A percentile compares a stretch with the other conserved stretches of the same genome.
Evolutionary conservation across 2,888 invertebrate species (phyloP).

Genomic region (Saturnia pavonia): DNA sequence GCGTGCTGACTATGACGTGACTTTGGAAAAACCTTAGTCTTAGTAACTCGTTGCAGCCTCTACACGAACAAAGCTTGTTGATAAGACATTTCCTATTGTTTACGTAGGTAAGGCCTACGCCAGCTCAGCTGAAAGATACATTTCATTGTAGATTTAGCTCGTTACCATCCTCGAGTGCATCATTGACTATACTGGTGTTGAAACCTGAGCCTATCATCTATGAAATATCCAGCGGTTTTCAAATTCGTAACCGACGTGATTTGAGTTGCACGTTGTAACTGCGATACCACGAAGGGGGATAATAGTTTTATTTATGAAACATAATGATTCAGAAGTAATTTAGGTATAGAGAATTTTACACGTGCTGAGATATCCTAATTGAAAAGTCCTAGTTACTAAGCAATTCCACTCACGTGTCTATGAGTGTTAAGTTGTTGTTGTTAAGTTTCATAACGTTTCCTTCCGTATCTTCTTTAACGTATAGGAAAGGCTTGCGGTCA

Average conservation of each 20-base stretch:
- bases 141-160: too few species aligned
- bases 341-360: neutral
- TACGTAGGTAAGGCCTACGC: too few species aligned
- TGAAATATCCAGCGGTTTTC: neutral
- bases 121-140: too few species aligned
- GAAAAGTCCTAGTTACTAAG: neutral
- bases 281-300: neutral
- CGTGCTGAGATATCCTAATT: neutral
- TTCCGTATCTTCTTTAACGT: neutral
- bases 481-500: neutral
- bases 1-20: too few species aligned
- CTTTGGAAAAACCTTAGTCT: too few species aligned
- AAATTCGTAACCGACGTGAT: neutral
- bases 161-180: neutral
- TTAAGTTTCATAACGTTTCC: neutral
- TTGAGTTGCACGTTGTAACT: neutral
- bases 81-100: too few species aligned
- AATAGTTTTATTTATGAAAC: neutral
- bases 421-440: neutral
- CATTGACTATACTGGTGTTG: too few species aligned
- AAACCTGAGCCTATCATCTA: too few species aligned
- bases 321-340: neutral
- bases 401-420: neutral
- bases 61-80: too few species aligned
- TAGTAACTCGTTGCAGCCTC: too few species aligned